Conservation (phyloP, 2,797 vertebrate species). For the Jordanella pulchra region DNA sequence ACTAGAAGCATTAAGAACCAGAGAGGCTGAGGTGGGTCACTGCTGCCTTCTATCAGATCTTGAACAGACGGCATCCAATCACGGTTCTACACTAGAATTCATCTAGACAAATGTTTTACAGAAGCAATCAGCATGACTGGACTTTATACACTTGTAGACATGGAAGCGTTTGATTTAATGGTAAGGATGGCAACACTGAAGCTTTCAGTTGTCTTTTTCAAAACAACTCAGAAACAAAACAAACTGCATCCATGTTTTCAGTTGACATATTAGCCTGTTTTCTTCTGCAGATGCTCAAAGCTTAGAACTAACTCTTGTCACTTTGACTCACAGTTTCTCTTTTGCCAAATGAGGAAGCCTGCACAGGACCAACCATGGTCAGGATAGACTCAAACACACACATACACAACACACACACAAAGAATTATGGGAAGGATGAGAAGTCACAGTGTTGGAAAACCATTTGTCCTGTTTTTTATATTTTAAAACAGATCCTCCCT, state of each 20-base stretch:
- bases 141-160: too few species aligned
- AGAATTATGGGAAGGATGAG: slow-evolving; percentile 16
- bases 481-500: slow-evolving; percentile 45
- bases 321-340: slow-evolving; percentile 71
- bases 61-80: too few species aligned
- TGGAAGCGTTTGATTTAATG: too few species aligned
- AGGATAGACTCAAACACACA: slow-evolving; percentile 19
- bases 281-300: slow-evolving; percentile 51
- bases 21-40: too few species aligned
- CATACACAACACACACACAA: slow-evolving; percentile 55
- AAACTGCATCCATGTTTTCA: slow-evolving; percentile 10
- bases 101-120: too few species aligned
- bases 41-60: too few species aligned
- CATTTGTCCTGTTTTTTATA: slow-evolving; percentile 46
- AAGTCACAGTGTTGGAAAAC: slow-evolving; percentile 39
- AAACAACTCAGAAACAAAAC: background rate
- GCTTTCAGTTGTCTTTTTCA: background rate
- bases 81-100: too few species aligned
- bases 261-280: slow-evolving; percentile 17
- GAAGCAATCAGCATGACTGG: too few species aligned
- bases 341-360: slow-evolving; percentile 63
- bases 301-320: slow-evolving; percentile 56
- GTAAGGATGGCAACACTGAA: too few species aligned
- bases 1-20: too few species aligned
- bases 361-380: slow-evolving; percentile 50